Percentiles rank a stretch among this genome's conserved stretches.
These are phyloP conservation scores for Amblyornis subalaris DNA, from an alignment of 2,113 vertebrate species.

Conservation along the genomic window DNA sequence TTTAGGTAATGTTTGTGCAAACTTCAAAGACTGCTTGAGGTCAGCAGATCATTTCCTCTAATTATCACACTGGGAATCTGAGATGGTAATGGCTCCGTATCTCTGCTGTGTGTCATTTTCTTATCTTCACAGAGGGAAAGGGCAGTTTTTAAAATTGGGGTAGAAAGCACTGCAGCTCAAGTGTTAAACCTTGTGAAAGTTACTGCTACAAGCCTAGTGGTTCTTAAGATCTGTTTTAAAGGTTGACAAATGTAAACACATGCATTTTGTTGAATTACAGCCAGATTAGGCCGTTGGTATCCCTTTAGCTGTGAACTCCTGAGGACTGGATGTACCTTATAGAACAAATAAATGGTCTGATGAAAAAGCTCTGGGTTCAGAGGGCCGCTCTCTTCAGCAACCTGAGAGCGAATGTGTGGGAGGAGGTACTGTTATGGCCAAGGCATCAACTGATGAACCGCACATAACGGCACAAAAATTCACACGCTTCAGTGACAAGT, in stretches of 20 bases:
- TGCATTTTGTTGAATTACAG: background rate
- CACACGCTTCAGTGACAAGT: background rate
- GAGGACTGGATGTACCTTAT: background rate
- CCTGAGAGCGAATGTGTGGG: background rate
- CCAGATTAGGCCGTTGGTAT: background rate
- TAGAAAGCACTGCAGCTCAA: background rate
- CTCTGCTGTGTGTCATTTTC: background rate
- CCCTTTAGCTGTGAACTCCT: background rate
- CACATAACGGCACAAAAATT: background rate
- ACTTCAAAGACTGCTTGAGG: conserved; percentile 12
- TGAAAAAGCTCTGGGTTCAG: background rate
- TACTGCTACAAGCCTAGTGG: background rate
- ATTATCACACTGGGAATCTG: background rate
- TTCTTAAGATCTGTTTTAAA: background rate
- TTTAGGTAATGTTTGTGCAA: background rate
- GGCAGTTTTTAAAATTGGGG: background rate
- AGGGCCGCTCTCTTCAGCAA: background rate
- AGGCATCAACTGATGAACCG: background rate
- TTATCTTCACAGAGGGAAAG: background rate
- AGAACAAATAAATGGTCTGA: background rate
- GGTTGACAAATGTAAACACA: background rate
- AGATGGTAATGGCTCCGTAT: background rate
- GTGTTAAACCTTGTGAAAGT: background rate
- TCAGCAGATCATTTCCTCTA: conserved; percentile 11
- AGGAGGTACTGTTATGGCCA: background rate